These are phyloP conservation scores for Strigamia crassipes DNA, from an alignment of 2,888 invertebrate genomes.

Conservation along the genomic window DNA sequence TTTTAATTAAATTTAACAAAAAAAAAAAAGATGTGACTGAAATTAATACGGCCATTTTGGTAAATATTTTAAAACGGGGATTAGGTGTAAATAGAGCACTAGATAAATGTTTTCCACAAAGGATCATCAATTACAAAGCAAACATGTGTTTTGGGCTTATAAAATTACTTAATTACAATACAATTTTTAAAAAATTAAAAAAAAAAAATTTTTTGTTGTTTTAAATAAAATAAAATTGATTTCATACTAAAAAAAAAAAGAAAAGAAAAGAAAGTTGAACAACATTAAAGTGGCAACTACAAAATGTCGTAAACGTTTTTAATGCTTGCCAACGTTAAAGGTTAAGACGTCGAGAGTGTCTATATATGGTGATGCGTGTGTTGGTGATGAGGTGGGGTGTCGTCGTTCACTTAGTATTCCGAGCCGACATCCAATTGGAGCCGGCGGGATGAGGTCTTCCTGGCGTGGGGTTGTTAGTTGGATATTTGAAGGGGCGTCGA, in stretches of 20 bases:
- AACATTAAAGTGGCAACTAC: conserved; percentile 4
- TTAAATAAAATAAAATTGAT: background rate
- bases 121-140: background rate
- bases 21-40: background rate
- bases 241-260: background rate
- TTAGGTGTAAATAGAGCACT: background rate
- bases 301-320: background rate
- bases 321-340: conserved; percentile 13
- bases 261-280: background rate
- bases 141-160: background rate
- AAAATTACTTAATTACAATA: background rate
- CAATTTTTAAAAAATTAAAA: background rate
- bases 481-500: conserved; percentile 36
- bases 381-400: conserved; percentile 6
- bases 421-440: conserved; percentile 35
- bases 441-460: conserved; percentile 40
- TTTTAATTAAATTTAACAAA: too few relatives aligned
- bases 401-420: conserved; percentile 40
- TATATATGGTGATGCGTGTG: conserved; percentile 5
- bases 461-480: conserved; percentile 33
- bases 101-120: background rate
- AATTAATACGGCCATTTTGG: background rate
- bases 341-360: conserved; percentile 8
- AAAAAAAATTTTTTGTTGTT: background rate
- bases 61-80: background rate